Conservation (phyloP, 2,888 invertebrate species). For the Nasonovia ribisnigri region DNA sequence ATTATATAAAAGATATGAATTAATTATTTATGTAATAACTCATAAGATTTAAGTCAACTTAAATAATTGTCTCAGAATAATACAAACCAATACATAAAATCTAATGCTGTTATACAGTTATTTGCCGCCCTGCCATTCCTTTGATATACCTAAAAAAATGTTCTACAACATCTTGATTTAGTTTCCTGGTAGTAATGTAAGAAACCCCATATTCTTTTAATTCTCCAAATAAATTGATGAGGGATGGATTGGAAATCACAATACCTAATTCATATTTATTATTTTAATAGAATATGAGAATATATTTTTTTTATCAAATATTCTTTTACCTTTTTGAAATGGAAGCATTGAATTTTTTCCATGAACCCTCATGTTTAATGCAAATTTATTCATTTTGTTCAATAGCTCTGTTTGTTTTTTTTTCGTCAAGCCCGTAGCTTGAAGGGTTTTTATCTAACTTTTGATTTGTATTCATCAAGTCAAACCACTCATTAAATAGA, state of each 20-base stretch:
- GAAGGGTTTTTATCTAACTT: not conserved
- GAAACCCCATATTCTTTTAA: not conserved
- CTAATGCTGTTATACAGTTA: not conserved
- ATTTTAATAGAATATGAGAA: not conserved
- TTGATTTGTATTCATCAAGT: too few relatives aligned
- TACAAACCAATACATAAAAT: not conserved
- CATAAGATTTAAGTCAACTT: not conserved
- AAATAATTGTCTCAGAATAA: too few relatives aligned
- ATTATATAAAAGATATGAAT: not conserved
- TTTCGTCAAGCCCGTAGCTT: not conserved
- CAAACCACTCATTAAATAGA: too few relatives aligned
- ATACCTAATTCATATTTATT: not conserved
- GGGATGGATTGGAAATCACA: not conserved
- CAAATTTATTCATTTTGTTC: not conserved
- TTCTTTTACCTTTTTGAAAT: not conserved
- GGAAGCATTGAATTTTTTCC: not conserved
- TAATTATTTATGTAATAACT: not conserved
- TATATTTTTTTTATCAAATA: not conserved
- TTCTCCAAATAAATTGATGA: not conserved
- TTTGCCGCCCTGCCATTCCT: not conserved
- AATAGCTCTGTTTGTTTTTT: not conserved
- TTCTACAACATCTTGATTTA: constrained; percentile 2
- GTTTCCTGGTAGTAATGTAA: not conserved
- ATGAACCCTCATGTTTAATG: constrained; percentile 1
- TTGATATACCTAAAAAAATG: not conserved